These are phyloP conservation scores for Neoarius graeffei DNA, from an alignment of 2,113 vertebrate genomes.

Conservation along the genomic window DNA sequence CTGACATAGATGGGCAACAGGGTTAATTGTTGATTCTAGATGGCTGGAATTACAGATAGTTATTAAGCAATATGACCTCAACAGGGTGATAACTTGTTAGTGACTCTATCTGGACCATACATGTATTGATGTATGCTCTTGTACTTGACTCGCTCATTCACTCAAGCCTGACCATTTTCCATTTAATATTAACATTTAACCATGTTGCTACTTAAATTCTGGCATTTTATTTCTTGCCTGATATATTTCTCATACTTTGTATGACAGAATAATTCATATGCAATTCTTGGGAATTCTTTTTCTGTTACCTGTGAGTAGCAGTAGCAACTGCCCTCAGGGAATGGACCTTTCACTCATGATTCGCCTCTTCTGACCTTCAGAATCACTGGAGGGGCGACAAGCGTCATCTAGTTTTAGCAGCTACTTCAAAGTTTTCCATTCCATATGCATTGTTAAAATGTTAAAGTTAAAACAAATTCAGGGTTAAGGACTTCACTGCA, in stretches of 20 bases:
- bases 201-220: background rate
- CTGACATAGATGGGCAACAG: too few species aligned
- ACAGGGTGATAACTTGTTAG: too few species aligned
- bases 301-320: conserved; percentile 69
- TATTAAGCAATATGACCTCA: too few species aligned
- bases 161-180: background rate
- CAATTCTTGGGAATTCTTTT: conserved; percentile 39
- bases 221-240: background rate
- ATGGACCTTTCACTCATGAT: conserved; percentile 53
- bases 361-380: conserved; percentile 19
- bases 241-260: conserved; percentile 27
- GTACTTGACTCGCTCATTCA: background rate
- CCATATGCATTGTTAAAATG: conserved; percentile 31
- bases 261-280: background rate
- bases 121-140: background rate
- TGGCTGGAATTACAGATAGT: too few species aligned
- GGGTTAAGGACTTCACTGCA: too few species aligned
- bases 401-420: conserved; percentile 30
- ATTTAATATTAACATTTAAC: background rate
- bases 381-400: conserved; percentile 26
- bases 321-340: conserved; percentile 55
- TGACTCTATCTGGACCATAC: background rate
- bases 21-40: too few species aligned
- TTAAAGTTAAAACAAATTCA: conserved; percentile 48
- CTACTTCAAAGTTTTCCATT: conserved; percentile 37